phyloP scores from a whole-genome alignment of 2,797 vertebrate genomes.

The Apogon talboti region DNA sequence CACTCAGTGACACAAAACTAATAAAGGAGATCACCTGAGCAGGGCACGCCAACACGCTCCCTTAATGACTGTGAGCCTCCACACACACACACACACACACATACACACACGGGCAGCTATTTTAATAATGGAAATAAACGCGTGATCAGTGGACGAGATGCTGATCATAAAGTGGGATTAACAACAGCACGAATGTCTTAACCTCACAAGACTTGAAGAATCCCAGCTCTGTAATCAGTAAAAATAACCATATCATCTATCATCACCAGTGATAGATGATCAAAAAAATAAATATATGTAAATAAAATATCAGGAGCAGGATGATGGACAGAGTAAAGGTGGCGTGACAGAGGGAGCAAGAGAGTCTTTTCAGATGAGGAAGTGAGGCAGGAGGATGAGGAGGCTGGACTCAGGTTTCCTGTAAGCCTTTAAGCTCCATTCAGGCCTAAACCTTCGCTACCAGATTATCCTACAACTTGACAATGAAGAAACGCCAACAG shows the following conservation, averaged over 20 bases:
- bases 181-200: too few species aligned
- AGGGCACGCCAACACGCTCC: slow-evolving; percentile 50
- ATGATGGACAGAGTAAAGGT: slow-evolving; percentile 1
- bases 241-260: too few species aligned
- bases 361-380: slow-evolving; percentile 40
- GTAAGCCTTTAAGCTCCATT: slow-evolving; percentile 68
- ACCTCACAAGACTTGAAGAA: too few species aligned
- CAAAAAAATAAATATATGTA: neutral
- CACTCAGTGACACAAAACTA: slow-evolving; percentile 62
- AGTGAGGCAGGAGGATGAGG: slow-evolving; percentile 46
- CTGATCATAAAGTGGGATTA: too few species aligned
- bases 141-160: slow-evolving; percentile 7
- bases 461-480: slow-evolving; percentile 45
- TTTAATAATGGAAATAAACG: slow-evolving; percentile 27
- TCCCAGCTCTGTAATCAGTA: too few species aligned
- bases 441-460: slow-evolving; percentile 58
- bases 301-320: slow-evolving; percentile 10
- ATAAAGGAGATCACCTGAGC: slow-evolving; percentile 70
- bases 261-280: neutral
- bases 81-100: slow-evolving; percentile 15
- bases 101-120: slow-evolving; percentile 8
- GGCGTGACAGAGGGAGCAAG: neutral
- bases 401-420: slow-evolving; percentile 67
- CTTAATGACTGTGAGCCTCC: slow-evolving; percentile 32
- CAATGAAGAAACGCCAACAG: slow-evolving; percentile 34